phyloP scores from a whole-genome alignment of 1,140 invertebrate genomes.

The Teleogryllus occipitalis region DNA sequence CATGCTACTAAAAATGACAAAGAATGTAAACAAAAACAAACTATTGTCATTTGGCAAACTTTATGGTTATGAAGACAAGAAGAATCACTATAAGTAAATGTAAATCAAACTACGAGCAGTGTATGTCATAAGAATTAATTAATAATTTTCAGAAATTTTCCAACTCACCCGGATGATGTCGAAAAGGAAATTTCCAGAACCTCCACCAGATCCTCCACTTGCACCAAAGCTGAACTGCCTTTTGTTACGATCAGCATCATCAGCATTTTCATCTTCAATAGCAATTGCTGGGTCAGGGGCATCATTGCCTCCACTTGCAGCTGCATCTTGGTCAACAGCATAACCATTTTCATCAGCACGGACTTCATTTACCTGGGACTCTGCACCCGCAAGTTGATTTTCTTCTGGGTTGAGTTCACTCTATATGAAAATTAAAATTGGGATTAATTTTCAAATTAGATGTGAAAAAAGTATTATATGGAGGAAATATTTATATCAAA shows the following conservation, averaged over 20 bases:
- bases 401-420: conserved; percentile 21
- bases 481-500: too few species aligned
- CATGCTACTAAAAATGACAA: too few species aligned
- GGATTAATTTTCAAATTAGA: too few species aligned
- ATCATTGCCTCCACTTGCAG: conserved; percentile 20
- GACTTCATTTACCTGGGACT: conserved; percentile 53
- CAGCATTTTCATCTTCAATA: conserved; percentile 4
- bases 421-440: neutral
- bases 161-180: conserved; percentile 69
- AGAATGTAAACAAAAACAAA: too few species aligned
- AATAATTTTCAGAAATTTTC: too few species aligned
- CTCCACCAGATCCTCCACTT: conserved; percentile 48
- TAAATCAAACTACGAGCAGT: too few species aligned
- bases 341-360: conserved; percentile 41
- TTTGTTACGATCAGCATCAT: conserved; percentile 18
- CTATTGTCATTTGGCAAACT: too few species aligned
- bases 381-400: conserved; percentile 40
- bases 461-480: too few species aligned
- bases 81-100: too few species aligned
- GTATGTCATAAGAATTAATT: too few species aligned
- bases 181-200: conserved; percentile 78
- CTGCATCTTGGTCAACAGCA: conserved; percentile 11
- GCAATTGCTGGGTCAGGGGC: neutral
- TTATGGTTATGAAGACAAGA: too few species aligned
- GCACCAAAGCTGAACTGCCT: conserved; percentile 56